phyloP scores from a whole-genome alignment of 2,797 vertebrate species.

The Pseudomugil tenellus region DNA sequence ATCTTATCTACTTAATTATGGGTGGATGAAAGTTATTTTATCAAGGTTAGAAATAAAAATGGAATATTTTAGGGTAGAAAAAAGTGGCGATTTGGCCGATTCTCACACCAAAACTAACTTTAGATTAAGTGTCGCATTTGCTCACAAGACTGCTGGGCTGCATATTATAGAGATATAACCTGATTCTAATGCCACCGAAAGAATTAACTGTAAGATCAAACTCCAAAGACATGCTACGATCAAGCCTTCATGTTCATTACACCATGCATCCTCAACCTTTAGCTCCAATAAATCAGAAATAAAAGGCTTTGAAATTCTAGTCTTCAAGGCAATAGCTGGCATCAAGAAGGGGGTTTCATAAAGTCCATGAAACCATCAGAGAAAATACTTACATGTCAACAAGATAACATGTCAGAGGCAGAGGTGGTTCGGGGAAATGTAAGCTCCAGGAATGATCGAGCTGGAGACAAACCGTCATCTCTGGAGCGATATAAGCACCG shows the following conservation, averaged over 20 bases:
- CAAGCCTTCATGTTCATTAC: no score
- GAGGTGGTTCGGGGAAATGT: neutral
- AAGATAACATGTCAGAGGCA: neutral
- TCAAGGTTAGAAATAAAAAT: no score
- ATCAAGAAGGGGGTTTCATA: neutral
- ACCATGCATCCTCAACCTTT: neutral
- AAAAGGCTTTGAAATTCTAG: neutral
- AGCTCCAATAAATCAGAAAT: neutral
- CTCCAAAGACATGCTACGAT: neutral
- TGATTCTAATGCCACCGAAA: no score
- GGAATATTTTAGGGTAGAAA: no score
- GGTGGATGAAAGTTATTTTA: neutral
- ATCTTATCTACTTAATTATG: neutral
- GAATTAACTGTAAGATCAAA: no score
- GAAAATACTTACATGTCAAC: neutral
- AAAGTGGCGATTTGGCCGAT: no score
- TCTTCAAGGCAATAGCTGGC: neutral
- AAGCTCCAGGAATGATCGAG: neutral
- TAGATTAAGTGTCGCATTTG: no score
- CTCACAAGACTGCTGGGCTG: no score
- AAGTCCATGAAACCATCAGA: no score
- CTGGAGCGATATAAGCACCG: neutral
- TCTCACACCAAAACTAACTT: no score
- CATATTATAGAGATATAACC: no score
- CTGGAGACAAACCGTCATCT: neutral